phyloP scores from a whole-genome alignment of 2,888 invertebrate species.

The Leptinotarsa rubiginosa region DNA sequence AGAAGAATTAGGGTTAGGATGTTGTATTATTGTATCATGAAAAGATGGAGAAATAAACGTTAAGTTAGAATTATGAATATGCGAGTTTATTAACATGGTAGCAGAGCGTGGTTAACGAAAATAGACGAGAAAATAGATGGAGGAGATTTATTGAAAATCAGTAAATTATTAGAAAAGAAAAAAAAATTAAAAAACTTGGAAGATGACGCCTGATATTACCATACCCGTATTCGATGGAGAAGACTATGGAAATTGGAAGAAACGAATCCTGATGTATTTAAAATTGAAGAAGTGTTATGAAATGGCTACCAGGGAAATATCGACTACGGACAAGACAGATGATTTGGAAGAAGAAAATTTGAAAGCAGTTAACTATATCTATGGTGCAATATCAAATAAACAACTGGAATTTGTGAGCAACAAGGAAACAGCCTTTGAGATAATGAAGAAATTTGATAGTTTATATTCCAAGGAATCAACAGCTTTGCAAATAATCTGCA shows the following conservation, averaged over 20 bases:
- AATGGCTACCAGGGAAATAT: conserved; percentile 7
- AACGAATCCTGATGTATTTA: conserved; percentile 14
- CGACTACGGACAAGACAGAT: background rate
- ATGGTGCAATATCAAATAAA: conserved; percentile 24
- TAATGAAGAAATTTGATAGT: conserved; percentile 19
- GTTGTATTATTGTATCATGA: too few species aligned
- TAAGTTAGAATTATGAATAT: too few species aligned
- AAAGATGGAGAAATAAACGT: too few species aligned
- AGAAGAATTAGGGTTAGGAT: too few species aligned
- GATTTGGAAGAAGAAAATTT: conserved; percentile 14
- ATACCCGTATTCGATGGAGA: conserved; percentile 29
- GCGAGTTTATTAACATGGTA: too few species aligned
- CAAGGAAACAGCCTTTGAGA: conserved; percentile 10
- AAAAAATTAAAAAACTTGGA: background rate
- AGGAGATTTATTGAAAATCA: too few species aligned
- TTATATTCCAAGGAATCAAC: conserved; percentile 21
- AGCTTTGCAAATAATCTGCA: conserved; percentile 22
- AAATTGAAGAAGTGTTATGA: conserved; percentile 18
- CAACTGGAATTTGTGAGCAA: conserved; percentile 22
- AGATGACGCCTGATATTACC: conserved; percentile 24
- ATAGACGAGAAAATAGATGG: too few species aligned
- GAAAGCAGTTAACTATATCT: conserved; percentile 25
- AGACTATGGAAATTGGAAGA: conserved; percentile 20
- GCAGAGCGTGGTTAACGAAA: too few species aligned
- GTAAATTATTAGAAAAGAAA: too few species aligned